A percentile compares a stretch with the other conserved stretches of the same genome.
These are phyloP conservation scores for Meghimatium bilineatum DNA, from an alignment of 2,888 invertebrate species.

Conservation along the genomic window DNA sequence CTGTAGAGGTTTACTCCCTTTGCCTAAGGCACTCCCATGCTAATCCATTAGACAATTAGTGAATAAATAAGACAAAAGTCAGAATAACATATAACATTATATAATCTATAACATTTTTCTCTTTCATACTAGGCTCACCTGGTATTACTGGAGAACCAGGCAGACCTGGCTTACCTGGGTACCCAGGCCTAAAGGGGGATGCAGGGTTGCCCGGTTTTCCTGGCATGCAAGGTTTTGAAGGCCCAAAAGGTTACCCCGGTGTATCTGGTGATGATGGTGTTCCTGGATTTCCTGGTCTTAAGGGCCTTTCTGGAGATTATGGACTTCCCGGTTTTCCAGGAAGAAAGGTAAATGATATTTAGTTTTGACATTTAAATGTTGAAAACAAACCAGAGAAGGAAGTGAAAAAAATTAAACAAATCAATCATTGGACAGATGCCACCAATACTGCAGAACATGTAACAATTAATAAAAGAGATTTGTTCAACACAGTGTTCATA, in stretches of 20 bases:
- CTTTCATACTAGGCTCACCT: slow-evolving; percentile 78
- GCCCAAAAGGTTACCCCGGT: slow-evolving; percentile 77
- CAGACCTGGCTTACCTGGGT: slow-evolving; percentile 51
- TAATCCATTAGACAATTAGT: too few relatives aligned
- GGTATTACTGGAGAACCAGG: slow-evolving; percentile 54
- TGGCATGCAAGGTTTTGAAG: slow-evolving; percentile 45
- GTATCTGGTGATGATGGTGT: slow-evolving; percentile 73
- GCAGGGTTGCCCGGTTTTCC: slow-evolving; percentile 53
- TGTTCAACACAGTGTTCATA: too few relatives aligned
- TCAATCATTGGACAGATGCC: too few relatives aligned
- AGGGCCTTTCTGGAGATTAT: slow-evolving; percentile 48
- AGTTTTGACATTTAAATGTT: too few relatives aligned
- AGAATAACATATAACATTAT: too few relatives aligned
- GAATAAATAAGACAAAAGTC: too few relatives aligned
- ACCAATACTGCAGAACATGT: too few relatives aligned
- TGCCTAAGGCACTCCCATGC: too few relatives aligned
- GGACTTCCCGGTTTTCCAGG: slow-evolving; percentile 70
- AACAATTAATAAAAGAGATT: too few relatives aligned
- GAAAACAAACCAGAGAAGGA: too few relatives aligned
- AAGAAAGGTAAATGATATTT: slow-evolving; percentile 53
- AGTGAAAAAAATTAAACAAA: too few relatives aligned
- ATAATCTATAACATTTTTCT: neutral
- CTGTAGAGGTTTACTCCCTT: too few relatives aligned
- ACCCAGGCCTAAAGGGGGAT: slow-evolving; percentile 46
- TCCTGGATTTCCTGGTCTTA: slow-evolving; percentile 59